Base-by-base conservation (phyloP, 2,113 vertebrate genomes). In the Hypomesus transpacificus region DNA sequence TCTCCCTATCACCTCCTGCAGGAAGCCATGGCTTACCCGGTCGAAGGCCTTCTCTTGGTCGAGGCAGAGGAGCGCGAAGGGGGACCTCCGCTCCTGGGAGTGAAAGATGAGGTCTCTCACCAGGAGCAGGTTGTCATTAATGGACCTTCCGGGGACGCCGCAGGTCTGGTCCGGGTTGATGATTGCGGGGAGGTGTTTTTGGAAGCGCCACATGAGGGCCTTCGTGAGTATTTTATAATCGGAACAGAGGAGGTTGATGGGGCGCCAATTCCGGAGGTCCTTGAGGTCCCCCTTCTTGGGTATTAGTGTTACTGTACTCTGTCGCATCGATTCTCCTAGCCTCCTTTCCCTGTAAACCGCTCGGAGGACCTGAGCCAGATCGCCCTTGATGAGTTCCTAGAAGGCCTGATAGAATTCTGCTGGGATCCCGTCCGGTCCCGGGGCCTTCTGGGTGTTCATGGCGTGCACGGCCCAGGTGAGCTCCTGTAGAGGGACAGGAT, bases 251-350 rank as follows among this genome's bases (percentile, higher is more conserved):
- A 60, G 58, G 58, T 60, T 60, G 58, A 60, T 60, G 14, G 58
- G 58, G 18, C 58, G 58, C 14, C 58, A 60, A 9, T 60, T 20
- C 21, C 58, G 21, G 20, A 60, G 58, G 58, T 60, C 58, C 20
- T 60, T 60, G 3, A 60, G 58, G 58, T 60, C 58, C 58, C 58
- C 20, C 17, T 22, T 60, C 58, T 60, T 60, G 16, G 58, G 58
- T 9, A 53, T 53, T 13, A 53, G 51, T 13, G 51, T 53, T 1
- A 60, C 20, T 60, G 58, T 60, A 20, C 58, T 60, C 18, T 60
- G 58, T n/a, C 16, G n/a, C 17, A 60, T n/a, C 2, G 21, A 22
- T 20, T 60, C 58, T 17, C 58, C 51, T 17, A 53, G 16, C 51
- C 51, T 9, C 16, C 51, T 53, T 17, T 53, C 51, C 51, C 51